Percentiles rank a stretch among this genome's conserved stretches.
phyloP scores from a whole-genome alignment of 2,113 vertebrate genomes.

The Rhizomys pruinosus region DNA sequence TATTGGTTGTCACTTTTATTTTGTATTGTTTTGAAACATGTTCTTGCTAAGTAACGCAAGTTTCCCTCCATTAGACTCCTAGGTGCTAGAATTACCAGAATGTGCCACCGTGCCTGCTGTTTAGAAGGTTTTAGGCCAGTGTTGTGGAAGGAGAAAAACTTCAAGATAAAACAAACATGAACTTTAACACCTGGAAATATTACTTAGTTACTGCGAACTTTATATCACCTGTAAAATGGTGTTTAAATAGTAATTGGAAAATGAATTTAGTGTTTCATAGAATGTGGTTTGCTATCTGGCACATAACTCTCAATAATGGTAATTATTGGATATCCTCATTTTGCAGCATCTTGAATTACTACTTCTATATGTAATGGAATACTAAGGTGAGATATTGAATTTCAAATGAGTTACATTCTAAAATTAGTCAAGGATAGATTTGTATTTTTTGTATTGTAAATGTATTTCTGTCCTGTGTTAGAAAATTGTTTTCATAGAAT shows the following conservation, averaged over 20 bases:
- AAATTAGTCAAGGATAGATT: not conserved
- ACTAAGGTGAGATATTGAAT: not conserved
- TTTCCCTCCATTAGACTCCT: not conserved
- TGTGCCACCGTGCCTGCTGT: not conserved
- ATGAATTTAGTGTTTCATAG: not conserved
- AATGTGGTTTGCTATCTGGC: not conserved
- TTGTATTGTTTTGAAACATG: not conserved
- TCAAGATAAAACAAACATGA: slow-evolving; percentile 21
- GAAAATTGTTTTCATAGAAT: not conserved
- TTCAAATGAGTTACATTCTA: slow-evolving; percentile 19
- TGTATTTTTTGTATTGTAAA: not conserved
- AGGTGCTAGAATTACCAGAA: not conserved
- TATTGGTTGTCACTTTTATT: not conserved
- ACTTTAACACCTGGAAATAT: not conserved
- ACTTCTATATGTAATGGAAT: not conserved
- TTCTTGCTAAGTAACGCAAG: not conserved
- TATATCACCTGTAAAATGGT: not conserved
- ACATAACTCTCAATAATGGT: not conserved
- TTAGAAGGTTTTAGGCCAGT: slow-evolving; percentile 1
- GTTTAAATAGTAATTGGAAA: not conserved
- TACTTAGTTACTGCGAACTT: not conserved
- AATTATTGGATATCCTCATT: not conserved
- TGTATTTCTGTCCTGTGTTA: not conserved
- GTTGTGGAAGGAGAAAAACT: not conserved
- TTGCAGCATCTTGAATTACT: not conserved